phyloP scores from a whole-genome alignment of 2,113 vertebrate species.

The Lipotes vexillifer region DNA sequence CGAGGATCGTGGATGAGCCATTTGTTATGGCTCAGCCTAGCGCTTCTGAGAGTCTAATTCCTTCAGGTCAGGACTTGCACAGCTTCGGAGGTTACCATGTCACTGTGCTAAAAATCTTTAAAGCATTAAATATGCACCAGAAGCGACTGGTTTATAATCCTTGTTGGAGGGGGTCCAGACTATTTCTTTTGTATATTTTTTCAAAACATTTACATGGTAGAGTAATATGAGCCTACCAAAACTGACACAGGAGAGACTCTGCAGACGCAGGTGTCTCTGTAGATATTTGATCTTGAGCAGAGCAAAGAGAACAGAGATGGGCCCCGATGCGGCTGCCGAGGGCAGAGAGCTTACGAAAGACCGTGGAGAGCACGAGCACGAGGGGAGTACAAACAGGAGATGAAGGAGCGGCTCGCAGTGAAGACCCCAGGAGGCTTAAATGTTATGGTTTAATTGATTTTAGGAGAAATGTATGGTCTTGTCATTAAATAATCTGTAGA shows the following conservation, averaged over 20 bases:
- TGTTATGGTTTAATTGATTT: neutral
- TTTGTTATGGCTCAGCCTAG: rapidly evolving
- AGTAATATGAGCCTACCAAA: neutral
- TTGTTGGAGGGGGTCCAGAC: neutral
- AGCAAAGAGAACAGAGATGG: rapidly evolving
- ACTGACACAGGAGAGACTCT: rapidly evolving
- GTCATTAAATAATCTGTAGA: neutral
- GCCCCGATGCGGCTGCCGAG: rapidly evolving
- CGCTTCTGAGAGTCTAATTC: neutral
- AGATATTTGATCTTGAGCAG: neutral
- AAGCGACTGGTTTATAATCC: neutral
- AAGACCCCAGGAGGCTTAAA: neutral
- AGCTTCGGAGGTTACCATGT: rapidly evolving
- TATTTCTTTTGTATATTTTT: rapidly evolving
- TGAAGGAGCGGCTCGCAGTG: rapidly evolving
- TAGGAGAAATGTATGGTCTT: neutral
- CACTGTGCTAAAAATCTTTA: rapidly evolving
- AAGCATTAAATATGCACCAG: rapidly evolving
- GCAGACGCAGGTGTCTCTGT: no score
- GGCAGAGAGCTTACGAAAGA: no score
- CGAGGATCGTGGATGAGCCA: rapidly evolving
- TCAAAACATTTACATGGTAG: neutral
- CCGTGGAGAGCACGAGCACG: rapidly evolving
- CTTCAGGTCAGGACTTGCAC: neutral
- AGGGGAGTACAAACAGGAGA: neutral